Evolutionary conservation across 1,140 invertebrate species (phyloP).

Genomic region (Neotoxoptera formosana): DNA sequence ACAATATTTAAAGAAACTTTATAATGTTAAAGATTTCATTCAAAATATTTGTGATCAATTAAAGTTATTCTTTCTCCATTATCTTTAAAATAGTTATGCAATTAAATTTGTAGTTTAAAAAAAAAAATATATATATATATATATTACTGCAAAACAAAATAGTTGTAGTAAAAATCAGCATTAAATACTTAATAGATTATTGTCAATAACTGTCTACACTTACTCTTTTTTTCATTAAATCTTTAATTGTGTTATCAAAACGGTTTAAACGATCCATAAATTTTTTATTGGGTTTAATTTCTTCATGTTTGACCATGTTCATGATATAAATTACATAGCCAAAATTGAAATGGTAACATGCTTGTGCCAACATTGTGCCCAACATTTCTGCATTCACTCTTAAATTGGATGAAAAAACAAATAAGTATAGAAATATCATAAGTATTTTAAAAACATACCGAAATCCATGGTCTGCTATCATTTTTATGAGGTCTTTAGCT

Average conservation of each 20-base stretch:
- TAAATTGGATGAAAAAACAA: slow-evolving; percentile 62
- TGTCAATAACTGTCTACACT: slow-evolving; percentile 22
- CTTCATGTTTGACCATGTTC: slow-evolving; percentile 69
- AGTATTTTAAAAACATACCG: slow-evolving; percentile 65
- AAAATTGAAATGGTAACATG: slow-evolving; percentile 69
- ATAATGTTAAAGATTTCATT: background rate
- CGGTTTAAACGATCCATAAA: slow-evolving; percentile 58
- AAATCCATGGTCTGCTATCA: slow-evolving; percentile 73
- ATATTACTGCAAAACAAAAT: background rate
- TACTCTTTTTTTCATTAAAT: slow-evolving; percentile 54
- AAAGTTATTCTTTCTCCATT: background rate
- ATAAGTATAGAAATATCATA: slow-evolving; percentile 34
- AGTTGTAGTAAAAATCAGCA: background rate
- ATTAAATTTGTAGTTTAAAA: background rate
- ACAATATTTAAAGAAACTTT: background rate
- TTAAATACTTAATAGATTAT: no score
- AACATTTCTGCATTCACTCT: slow-evolving; percentile 77
- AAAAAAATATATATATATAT: background rate
- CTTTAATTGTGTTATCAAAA: slow-evolving; percentile 54
- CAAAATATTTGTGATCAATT: background rate
- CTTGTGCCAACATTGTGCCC: slow-evolving; percentile 73
- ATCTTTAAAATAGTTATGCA: background rate
- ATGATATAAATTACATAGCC: slow-evolving; percentile 74
- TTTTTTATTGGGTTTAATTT: slow-evolving; percentile 66
- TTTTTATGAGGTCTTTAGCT: slow-evolving; percentile 71